Conservation (phyloP, 1,140 invertebrate genomes). For the Zaprionus tsacasi region DNA sequence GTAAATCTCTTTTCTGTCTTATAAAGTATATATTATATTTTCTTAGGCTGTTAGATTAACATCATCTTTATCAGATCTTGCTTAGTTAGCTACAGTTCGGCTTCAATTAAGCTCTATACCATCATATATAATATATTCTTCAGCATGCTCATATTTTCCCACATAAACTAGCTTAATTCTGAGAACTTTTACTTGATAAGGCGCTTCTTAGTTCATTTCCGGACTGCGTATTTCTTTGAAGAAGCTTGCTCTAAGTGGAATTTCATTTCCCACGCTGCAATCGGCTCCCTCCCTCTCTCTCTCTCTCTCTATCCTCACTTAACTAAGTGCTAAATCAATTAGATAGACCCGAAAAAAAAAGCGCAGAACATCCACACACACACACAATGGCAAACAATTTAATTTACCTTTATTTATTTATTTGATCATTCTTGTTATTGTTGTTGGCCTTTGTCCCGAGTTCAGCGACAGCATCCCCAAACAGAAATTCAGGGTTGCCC, state of each 20-base stretch:
- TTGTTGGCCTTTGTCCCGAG: conserved; percentile 19
- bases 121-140: neutral
- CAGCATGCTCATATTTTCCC: neutral
- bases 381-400: conserved; percentile 35
- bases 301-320: neutral
- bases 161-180: neutral
- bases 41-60: too few relatives aligned
- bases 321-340: conserved; percentile 1
- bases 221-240: neutral
- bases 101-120: neutral
- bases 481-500: neutral
- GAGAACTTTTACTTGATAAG: neutral
- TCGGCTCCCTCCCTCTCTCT: neutral
- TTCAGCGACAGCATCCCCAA: conserved; percentile 19
- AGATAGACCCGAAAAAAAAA: conserved; percentile 8
- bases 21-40: too few relatives aligned
- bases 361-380: neutral
- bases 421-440: conserved; percentile 36
- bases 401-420: conserved; percentile 49
- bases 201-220: neutral
- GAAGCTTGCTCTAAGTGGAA: neutral
- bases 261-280: neutral
- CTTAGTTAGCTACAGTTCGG: neutral
- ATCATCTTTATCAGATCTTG: neutral
- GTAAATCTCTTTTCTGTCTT: too few relatives aligned